Evolutionary conservation across 2,888 invertebrate species (phyloP).

Genomic region (Himalopsyche japonica): DNA sequence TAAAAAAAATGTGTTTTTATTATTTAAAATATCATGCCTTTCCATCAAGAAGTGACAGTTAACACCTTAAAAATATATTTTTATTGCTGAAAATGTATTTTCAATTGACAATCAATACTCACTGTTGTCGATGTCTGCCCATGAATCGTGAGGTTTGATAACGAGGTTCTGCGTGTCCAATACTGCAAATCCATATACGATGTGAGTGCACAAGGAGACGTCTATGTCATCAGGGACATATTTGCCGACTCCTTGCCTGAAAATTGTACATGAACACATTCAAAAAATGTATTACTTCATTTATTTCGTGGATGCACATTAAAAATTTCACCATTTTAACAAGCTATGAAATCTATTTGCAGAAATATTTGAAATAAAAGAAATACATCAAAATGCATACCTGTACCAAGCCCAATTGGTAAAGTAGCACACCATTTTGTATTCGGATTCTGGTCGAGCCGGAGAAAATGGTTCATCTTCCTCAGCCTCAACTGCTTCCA

Average conservation of each 20-base stretch:
- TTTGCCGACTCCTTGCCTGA: constrained; percentile 76
- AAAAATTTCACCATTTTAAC: no score
- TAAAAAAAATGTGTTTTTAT: no score
- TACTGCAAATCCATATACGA: constrained; percentile 91
- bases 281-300: no score
- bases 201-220: constrained; percentile 84
- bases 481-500: constrained; percentile 42
- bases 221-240: constrained; percentile 83
- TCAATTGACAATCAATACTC: constrained; percentile 46
- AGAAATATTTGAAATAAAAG: neutral
- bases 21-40: no score
- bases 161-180: constrained; percentile 73
- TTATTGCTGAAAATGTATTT: no score
- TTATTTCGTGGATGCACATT: no score
- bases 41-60: no score
- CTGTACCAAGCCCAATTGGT: constrained; percentile 94
- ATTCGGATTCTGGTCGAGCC: constrained; percentile 51
- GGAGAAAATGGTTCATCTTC: constrained; percentile 44
- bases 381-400: no score
- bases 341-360: no score
- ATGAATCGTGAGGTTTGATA: constrained; percentile 84
- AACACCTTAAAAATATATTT: no score
- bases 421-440: constrained; percentile 87
- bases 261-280: constrained; percentile 21
- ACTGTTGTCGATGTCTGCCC: constrained; percentile 89